Base-by-base conservation (phyloP, 2,797 vertebrate species). In the Hippopotamyrus pictus region DNA sequence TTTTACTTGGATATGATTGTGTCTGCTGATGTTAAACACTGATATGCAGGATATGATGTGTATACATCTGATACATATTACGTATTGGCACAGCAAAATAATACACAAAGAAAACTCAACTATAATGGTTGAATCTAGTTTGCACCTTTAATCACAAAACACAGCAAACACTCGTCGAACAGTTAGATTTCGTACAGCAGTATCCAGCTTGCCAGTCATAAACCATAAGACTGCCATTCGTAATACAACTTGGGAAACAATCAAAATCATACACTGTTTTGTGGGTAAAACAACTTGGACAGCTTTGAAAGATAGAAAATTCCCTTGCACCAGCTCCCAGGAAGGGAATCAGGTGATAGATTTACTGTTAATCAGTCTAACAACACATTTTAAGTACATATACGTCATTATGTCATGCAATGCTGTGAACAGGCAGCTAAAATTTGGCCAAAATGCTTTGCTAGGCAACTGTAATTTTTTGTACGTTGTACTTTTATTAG, bases 121-220 rank as follows among this genome's bases (percentile, higher is more conserved):
- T 54, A 48, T 37, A 48, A 41, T 25, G 88, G 54, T 88, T 87
- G 41, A 82, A 7, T 41, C 37, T 19, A 82, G 33, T 44, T 44
- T 44, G 41, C 76, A 84, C 65, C 59, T 90, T 87, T 86, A 37
- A 90, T 89, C 88, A 90, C 90, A 90, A 65, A 90, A 90, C 14
- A 89, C 87, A 46, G 83, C 69, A 89, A 65, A 19, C 83, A 88
- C 65, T 53, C n/a, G 44, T 65, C 41, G 5, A 19, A 46, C 44
- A 79, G 73, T 37, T 37, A 41, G 44, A 82, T 41, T 22, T 41
- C 44, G 7, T 65, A 29, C 62, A 65, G 8, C 9, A 65, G 62
- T 65, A 29, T 65, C 29, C 62, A 65, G 25, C 62, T 29, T 29
- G 62, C 25, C 62, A 29, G 62, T 41, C 33, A 59, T 59, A 59